Base-by-base conservation (phyloP, 2,113 vertebrate species). In the Sturnus vulgaris region DNA sequence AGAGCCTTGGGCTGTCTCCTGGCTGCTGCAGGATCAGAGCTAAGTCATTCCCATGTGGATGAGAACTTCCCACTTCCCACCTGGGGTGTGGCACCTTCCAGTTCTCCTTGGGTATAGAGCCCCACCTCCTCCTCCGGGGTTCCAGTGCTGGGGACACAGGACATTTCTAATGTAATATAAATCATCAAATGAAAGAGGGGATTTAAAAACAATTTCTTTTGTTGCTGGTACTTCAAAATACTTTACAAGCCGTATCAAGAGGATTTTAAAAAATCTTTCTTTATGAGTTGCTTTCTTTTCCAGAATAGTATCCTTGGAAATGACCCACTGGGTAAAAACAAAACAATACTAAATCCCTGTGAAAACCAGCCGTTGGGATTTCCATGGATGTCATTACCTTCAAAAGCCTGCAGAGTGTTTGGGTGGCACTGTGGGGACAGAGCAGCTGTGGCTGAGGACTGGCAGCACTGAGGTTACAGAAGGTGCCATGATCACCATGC, bases 291-390 rank as follows among this genome's bases (percentile, higher is more conserved):
- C 79, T 90, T 96, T 96, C 31, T 88, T 93, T 92, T 90, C 86
- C 81, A 85, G 93, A 73, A 82, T 21, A 82, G 95, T 93, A 95
- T 95, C 92, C 96, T 94, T 96, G 94, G 96, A 95, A 97, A 97
- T 97, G 93, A 95, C 88, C 92, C 65, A 37, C 75, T 64, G 91
- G 78, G 59, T 92, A 92, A 95, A 96, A 97, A 73, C 50, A 90
- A 81, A 92, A 40, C 85, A 82, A 57, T 66, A 70, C 71, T 56
- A 93, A 96, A 95, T 50, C 93, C 75, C 57, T 46, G 65, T 66
- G 57, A 82, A 96, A 94, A 97, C 22, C 72, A 83, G 75, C 30
- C 1, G 0, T 56, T 83, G 69, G 83, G 81, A 72, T 72, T 78
- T 47, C 57, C 90, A 60, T 27, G 33, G 60, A 66, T 42, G 39